phyloP scores from a whole-genome alignment of 1,140 invertebrate species.

The Potamilus streckersoni region DNA sequence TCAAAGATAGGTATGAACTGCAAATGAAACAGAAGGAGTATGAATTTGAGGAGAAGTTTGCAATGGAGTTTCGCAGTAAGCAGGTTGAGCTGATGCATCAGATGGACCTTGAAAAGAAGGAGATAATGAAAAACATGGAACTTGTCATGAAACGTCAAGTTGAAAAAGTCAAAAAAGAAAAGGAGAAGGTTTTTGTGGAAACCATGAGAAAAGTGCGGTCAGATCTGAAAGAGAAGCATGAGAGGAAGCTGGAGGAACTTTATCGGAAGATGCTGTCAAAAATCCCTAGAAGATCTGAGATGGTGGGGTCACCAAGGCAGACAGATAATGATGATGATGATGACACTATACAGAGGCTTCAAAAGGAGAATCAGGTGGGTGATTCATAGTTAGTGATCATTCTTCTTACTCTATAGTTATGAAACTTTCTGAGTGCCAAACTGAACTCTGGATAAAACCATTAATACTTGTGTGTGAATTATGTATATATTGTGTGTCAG shows the following conservation, averaged over 20 bases:
- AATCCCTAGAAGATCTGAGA: conserved; percentile 12
- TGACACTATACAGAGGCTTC: conserved; percentile 43
- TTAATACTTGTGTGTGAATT: background rate
- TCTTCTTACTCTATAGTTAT: no score
- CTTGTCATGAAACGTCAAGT: conserved; percentile 42
- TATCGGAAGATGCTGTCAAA: conserved; percentile 14
- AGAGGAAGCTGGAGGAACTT: conserved; percentile 7
- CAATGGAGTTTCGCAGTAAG: conserved; percentile 26
- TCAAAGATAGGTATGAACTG: background rate
- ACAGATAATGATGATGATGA: conserved; percentile 19
- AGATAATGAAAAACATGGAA: conserved; percentile 41
- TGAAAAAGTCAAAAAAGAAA: conserved; percentile 45
- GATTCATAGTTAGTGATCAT: background rate
- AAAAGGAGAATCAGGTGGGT: conserved; percentile 54
- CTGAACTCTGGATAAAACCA: background rate
- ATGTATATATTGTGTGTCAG: background rate
- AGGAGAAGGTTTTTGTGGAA: conserved; percentile 54
- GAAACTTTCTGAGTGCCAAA: background rate
- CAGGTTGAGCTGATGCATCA: conserved; percentile 35
- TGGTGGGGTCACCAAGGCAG: conserved; percentile 5
- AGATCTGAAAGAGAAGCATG: conserved; percentile 40
- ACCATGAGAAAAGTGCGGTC: conserved; percentile 52
- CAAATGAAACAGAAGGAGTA: conserved; percentile 36
- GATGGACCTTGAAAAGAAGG: conserved; percentile 38
- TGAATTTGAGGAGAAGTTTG: conserved; percentile 42